Evolutionary conservation across 2,888 invertebrate genomes (phyloP), one percentile per base, ranked within the genome.

Genomic region (Ophion ventricosus): DNA sequence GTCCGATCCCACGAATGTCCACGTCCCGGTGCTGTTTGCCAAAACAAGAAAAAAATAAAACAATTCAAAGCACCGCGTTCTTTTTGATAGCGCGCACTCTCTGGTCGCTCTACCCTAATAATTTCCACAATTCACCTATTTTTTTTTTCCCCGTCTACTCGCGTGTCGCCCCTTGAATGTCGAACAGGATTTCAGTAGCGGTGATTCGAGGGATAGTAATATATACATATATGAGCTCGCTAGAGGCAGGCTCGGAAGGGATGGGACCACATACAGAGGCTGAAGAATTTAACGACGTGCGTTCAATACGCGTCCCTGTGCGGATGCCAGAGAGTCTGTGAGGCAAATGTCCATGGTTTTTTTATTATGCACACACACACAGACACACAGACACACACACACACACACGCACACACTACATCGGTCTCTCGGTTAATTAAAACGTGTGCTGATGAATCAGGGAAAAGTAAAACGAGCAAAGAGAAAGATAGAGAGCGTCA

Each of bases 371-470:
- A n/a, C n/a, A n/a, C n/a, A n/a, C n/a, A n/a, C n/a, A n/a, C n/a
- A n/a, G n/a, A n/a, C n/a, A n/a, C n/a, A n/a, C n/a, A n/a, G n/a
- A n/a, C n/a, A 67, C 61, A 67, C 66, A 56, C 57, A 72, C 49
- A 74, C 40, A 40, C 40, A 35, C 35, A 74, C 64, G 43, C 69
- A 59, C 56, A 40, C 40, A 35, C 59, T 70, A 70, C 78, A 74
- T 63, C 70, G 78, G n/a, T n/a, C 59, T 43, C 78, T 63, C 76
- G 80, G 85, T 85, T 85, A 85, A 85, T 85, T 85, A 85, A 85
- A 85, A 82, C 82, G 80, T 76, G 79, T 78, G 73, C 80, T 69
- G 76, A 80, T 76, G 76, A 85, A n/a, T n/a, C 72, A 73, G 43
- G 56, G 73, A 67, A 67, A 59, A 74, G 49, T 80, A 64, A 69